Base-by-base conservation (phyloP, 2,888 invertebrate species). In the Xestia xanthographa region DNA sequence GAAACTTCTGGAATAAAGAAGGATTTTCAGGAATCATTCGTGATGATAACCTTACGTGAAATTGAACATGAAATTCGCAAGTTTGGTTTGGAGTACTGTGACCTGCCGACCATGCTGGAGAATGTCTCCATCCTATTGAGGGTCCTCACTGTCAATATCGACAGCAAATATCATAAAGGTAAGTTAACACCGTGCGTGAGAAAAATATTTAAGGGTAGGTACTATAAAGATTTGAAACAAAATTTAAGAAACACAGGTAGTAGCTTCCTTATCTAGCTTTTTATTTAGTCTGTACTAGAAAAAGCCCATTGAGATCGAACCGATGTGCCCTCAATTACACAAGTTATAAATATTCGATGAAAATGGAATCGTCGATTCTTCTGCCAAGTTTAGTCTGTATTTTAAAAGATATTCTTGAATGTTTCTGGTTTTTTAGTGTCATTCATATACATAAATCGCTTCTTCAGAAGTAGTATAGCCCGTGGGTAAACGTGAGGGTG, bases 31-130 rank as follows among this genome's bases (percentile, higher is more conserved):
- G 0, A 20, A 5, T 11, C 6, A 20, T 20, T 9, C 3, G 11
- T 0, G 6, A 85, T 83, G 66, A 6, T 58, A 29, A 38, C 45
- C 0, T 0, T 65, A n/a, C 45, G 56, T 70, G 87, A 83, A 48
- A 79, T 80, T 20, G 53, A 70, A 20, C 84, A 79, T 60, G 79
- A 80, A 41, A 66, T 90, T 0, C 79, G 85, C 8, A 89, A 87
- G 79, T 91, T 91, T 26, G 87, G 90, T 0, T 29, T 91, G 66
- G 80, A 80, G 34, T 66, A 87, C 60, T 88, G 89, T 68, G 92
- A 92, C 43, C 75, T 92, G 17, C 87, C 91, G 1, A 91, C 91
- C 8, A 89, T 90, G 90, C 8, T 92, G 29, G 85, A 80, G 75
- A 92, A 91, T 26, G 88, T 92, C 9, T 80, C 87, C 0, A 69